Conservation (phyloP, 2,797 vertebrate genomes). For the Platyrinchus mystaceus region DNA sequence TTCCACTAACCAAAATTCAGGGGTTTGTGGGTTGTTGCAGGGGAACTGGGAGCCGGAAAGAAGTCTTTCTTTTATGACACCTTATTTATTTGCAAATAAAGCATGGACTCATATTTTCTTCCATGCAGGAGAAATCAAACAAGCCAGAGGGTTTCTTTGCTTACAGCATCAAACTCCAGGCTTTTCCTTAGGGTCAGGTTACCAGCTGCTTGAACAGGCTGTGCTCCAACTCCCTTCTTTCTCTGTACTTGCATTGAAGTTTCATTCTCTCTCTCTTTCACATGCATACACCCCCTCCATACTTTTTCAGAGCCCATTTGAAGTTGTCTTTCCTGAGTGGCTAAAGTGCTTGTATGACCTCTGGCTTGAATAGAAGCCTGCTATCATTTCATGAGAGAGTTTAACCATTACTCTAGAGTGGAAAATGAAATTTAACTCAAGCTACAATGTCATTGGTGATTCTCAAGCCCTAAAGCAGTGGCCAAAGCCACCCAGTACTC, state of each 20-base stretch:
- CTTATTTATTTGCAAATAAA: slow-evolving; percentile 30
- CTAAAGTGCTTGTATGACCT: background rate
- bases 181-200: slow-evolving; percentile 12
- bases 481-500: background rate
- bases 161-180: background rate
- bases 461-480: background rate
- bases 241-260: background rate
- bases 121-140: background rate
- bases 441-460: background rate
- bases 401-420: background rate
- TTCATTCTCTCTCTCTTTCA: background rate
- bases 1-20: background rate
- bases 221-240: background rate
- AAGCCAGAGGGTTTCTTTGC: background rate
- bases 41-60: background rate
- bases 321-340: background rate
- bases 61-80: background rate
- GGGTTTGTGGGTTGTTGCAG: background rate
- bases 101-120: background rate
- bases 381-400: background rate
- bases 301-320: background rate
- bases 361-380: background rate
- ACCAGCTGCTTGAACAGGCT: slow-evolving; percentile 24
- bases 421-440: background rate
- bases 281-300: background rate